These are phyloP conservation scores for Myzus persicae DNA, from an alignment of 1,140 invertebrate genomes.

Conservation along the genomic window DNA sequence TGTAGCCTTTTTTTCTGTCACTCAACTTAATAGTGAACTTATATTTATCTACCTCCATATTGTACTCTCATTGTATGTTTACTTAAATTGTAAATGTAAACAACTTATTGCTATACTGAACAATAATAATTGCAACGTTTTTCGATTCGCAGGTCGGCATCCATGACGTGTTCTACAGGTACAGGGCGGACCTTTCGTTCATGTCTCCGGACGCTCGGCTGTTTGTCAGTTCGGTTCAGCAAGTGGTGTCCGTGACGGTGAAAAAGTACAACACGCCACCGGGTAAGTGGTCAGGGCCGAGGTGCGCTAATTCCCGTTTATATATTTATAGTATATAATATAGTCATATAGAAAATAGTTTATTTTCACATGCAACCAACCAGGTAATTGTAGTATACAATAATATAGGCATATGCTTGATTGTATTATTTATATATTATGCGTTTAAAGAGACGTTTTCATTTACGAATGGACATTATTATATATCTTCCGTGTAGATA, in stretches of 20 bases:
- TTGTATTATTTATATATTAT: neutral
- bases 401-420: neutral
- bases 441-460: neutral
- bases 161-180: constrained; percentile 78
- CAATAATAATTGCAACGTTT: neutral
- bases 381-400: neutral
- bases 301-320: neutral
- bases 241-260: constrained; percentile 81
- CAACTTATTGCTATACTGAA: neutral
- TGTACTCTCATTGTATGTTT: neutral
- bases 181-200: constrained; percentile 75
- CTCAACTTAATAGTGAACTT: no score
- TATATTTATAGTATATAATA: neutral
- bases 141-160: constrained; percentile 73
- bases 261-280: constrained; percentile 67
- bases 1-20: neutral
- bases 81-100: neutral
- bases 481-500: no score
- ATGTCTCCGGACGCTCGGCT: constrained; percentile 78
- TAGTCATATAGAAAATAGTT: neutral
- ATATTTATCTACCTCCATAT: neutral
- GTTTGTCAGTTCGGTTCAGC: constrained; percentile 81
- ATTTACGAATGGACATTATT: neutral
- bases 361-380: neutral
- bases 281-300: constrained; percentile 20